Evolutionary conservation across 2,888 invertebrate species (phyloP).

Genomic region (Luperina testacea): DNA sequence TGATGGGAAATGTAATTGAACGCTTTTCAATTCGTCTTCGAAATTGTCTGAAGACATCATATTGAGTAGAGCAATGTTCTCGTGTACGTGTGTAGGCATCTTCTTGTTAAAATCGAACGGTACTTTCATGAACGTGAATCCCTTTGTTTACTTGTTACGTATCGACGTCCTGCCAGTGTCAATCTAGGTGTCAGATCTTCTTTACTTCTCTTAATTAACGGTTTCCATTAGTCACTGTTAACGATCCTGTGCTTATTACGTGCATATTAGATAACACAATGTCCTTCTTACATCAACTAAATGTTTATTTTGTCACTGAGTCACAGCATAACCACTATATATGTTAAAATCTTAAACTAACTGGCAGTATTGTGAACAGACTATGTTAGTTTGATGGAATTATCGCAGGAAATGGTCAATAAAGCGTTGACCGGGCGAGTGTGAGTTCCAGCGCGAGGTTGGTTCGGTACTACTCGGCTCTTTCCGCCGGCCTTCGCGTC

Average conservation of each 20-base stretch:
- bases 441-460: slow-evolving; percentile 79
- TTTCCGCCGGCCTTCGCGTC: slow-evolving; percentile 77
- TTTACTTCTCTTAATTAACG: slow-evolving; percentile 77
- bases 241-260: slow-evolving; percentile 73
- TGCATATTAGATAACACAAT: slow-evolving; percentile 77
- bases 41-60: slow-evolving; percentile 93
- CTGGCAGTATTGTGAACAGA: slow-evolving; percentile 76
- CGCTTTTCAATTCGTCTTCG: slow-evolving; percentile 97
- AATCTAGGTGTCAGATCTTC: slow-evolving; percentile 55
- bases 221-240: slow-evolving; percentile 75
- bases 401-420: slow-evolving; percentile 86
- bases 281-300: slow-evolving; percentile 68
- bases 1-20: slow-evolving; percentile 96
- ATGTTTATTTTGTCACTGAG: slow-evolving; percentile 74
- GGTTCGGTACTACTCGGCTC: slow-evolving; percentile 86
- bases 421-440: slow-evolving; percentile 80
- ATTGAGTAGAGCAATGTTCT: slow-evolving; percentile 91
- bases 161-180: slow-evolving; percentile 55
- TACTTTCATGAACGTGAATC: slow-evolving; percentile 66
- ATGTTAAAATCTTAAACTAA: slow-evolving; percentile 66
- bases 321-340: slow-evolving; percentile 76
- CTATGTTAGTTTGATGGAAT: slow-evolving; percentile 75
- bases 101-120: slow-evolving; percentile 69
- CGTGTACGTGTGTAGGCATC: slow-evolving; percentile 86
- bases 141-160: slow-evolving; percentile 61